Percentiles rank a stretch among this genome's conserved stretches.
Evolutionary conservation across 2,797 vertebrate species (phyloP).

Genomic region (Thamnophis elegans): DNA sequence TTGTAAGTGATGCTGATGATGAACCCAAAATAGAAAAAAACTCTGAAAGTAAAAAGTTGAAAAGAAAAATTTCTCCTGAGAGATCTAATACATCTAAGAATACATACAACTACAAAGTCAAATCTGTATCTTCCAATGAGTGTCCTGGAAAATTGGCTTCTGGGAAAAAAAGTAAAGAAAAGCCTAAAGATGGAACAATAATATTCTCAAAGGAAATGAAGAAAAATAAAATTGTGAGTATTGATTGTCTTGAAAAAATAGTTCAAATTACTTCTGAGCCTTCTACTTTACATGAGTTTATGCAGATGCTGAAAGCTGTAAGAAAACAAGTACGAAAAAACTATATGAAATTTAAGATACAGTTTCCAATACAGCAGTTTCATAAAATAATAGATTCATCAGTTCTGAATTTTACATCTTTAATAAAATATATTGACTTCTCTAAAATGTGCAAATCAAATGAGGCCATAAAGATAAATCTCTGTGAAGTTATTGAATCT

Average conservation of each 20-base stretch:
- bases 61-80: constrained; percentile 58
- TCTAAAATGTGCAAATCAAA: constrained; percentile 78
- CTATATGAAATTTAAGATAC: constrained; percentile 97
- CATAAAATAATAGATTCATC: constrained; percentile 89
- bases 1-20: constrained; percentile 82
- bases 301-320: constrained; percentile 85
- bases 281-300: constrained; percentile 80
- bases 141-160: constrained; percentile 54
- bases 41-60: constrained; percentile 57
- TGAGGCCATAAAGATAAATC: constrained; percentile 76
- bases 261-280: constrained; percentile 74
- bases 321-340: constrained; percentile 86
- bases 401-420: constrained; percentile 83
- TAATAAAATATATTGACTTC: constrained; percentile 83
- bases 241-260: constrained; percentile 74
- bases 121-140: constrained; percentile 48
- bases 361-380: constrained; percentile 87
- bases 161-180: constrained; percentile 60
- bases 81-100: constrained; percentile 47
- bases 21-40: constrained; percentile 63
- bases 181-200: constrained; percentile 52
- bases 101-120: constrained; percentile 47
- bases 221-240: constrained; percentile 66
- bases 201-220: constrained; percentile 56
- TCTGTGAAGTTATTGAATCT: constrained; percentile 81